Percentiles rank a stretch among this genome's conserved stretches.
These are phyloP conservation scores for Ochotona curzoniae DNA, from an alignment of 2,113 vertebrate species.

Conservation along the genomic window DNA sequence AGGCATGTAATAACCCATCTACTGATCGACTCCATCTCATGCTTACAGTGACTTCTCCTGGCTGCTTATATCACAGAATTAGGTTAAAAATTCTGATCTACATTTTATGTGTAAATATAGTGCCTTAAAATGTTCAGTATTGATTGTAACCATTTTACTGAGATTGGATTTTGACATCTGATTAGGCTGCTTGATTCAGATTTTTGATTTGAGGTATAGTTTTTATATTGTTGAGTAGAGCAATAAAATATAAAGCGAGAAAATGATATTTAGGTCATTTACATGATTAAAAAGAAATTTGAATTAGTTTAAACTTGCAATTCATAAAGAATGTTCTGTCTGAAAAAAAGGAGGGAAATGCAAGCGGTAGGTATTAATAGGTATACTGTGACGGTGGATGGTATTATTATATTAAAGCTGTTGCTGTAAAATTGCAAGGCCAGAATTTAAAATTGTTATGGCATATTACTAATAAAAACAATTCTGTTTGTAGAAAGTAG, in stretches of 20 bases:
- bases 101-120: slow-evolving; percentile 12
- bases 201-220: slow-evolving; percentile 4
- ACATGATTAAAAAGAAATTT: slow-evolving; percentile 9
- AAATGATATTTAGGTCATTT: slow-evolving; percentile 47
- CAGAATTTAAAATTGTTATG: not conserved
- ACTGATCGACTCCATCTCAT: not conserved
- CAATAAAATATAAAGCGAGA: slow-evolving; percentile 6
- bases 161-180: not conserved
- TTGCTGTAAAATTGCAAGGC: not conserved
- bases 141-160: not conserved
- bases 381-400: not conserved
- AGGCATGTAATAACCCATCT: not conserved
- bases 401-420: not conserved
- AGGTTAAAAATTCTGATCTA: slow-evolving; percentile 21
- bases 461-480: not conserved
- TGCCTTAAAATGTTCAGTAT: slow-evolving; percentile 29
- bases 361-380: not conserved
- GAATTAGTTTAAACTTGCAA: slow-evolving; percentile 11
- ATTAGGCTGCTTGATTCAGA: not conserved
- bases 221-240: slow-evolving; percentile 15
- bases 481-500: slow-evolving; percentile 22
- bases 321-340: not conserved
- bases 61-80: slow-evolving; percentile 17
- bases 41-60: not conserved
- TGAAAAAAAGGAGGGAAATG: not conserved